Evolutionary conservation across 2,113 vertebrate species (phyloP).

Genomic region (Thinocorus orbignyianus): DNA sequence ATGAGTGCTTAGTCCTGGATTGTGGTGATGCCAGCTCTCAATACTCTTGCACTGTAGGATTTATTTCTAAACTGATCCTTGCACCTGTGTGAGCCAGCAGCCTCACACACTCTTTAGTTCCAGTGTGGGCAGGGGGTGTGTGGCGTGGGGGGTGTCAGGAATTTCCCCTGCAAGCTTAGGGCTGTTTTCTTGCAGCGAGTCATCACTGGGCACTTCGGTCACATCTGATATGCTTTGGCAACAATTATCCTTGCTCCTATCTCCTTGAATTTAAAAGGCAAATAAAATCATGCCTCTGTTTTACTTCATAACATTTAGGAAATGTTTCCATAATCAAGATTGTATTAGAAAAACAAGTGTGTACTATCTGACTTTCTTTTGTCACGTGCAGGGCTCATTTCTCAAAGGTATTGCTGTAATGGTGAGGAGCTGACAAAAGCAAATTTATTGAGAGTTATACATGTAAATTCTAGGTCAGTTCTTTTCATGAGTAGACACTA

Average conservation of each 20-base stretch:
- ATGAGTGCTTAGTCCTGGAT: not conserved
- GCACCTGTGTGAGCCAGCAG: not conserved
- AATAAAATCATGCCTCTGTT: not conserved
- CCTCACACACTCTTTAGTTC: not conserved
- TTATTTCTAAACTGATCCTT: constrained; percentile 19
- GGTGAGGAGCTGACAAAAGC: not conserved
- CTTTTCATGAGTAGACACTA: constrained; percentile 18
- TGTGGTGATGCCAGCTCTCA: not conserved
- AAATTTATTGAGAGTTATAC: constrained; percentile 31
- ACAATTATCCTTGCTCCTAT: not conserved
- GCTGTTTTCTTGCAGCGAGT: not conserved
- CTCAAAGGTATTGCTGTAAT: not conserved
- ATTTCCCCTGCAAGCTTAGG: not conserved
- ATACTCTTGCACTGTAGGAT: not conserved
- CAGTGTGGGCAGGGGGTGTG: not conserved
- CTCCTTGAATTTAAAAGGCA: not conserved
- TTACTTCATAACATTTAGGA: constrained; percentile 2
- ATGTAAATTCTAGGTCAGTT: constrained; percentile 14
- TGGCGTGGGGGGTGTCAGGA: not conserved
- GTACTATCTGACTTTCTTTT: not conserved
- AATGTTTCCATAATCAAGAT: not conserved
- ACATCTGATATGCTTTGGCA: not conserved
- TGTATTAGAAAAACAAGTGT: not conserved
- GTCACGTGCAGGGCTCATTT: not conserved
- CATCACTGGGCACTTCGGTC: not conserved